Evolutionary conservation across 2,888 invertebrate species (phyloP).

Genomic region (Apamea sordens): DNA sequence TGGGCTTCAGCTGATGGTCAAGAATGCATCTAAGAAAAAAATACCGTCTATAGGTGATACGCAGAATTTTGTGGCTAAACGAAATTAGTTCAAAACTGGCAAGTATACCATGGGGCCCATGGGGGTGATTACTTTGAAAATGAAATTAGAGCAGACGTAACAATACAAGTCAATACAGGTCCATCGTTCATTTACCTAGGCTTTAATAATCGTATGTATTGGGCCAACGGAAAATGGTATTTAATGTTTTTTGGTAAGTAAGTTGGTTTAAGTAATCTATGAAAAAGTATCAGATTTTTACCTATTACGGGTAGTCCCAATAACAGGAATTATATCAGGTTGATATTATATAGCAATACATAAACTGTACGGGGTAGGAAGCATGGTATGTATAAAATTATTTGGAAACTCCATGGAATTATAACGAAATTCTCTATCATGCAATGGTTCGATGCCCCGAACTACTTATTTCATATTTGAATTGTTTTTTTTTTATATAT

Average conservation of each 20-base stretch:
- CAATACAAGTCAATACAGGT: not conserved
- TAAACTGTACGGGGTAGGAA: not conserved
- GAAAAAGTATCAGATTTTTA: not conserved
- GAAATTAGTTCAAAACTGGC: not conserved
- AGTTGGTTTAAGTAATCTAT: too few relatives aligned
- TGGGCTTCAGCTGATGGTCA: not conserved
- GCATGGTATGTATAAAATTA: not conserved
- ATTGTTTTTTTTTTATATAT: too few relatives aligned
- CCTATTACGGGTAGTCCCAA: not conserved
- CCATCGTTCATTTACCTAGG: not conserved
- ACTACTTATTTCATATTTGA: too few relatives aligned
- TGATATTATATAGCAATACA: too few relatives aligned
- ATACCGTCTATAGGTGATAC: not conserved
- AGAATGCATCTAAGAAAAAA: not conserved
- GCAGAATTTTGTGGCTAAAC: not conserved
- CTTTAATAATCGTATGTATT: not conserved
- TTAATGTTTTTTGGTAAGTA: not conserved
- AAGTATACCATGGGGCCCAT: too few relatives aligned
- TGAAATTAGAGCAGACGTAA: not conserved
- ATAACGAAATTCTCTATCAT: not conserved
- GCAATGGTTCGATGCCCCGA: not conserved
- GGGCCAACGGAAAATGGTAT: not conserved
- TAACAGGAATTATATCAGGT: not conserved
- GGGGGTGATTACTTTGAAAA: too few relatives aligned
- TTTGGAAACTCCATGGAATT: not conserved